Evolutionary conservation across 2,113 vertebrate species (phyloP).

Genomic region (Ploceus nigricollis): DNA sequence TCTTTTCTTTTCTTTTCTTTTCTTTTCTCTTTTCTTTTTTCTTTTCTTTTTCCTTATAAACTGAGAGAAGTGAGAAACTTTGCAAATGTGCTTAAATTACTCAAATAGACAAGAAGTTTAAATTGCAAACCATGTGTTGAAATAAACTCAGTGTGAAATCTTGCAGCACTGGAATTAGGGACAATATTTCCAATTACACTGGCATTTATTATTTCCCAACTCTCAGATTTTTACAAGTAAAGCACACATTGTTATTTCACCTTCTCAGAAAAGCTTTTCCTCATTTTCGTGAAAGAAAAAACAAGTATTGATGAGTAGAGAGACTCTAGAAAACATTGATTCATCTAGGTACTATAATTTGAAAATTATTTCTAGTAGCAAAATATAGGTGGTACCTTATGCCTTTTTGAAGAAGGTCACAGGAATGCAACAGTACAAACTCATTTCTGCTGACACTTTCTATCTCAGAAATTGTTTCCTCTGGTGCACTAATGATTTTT

Average conservation of each 20-base stretch:
- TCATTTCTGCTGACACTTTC: slow-evolving; percentile 18
- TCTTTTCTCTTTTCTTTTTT: too few species aligned
- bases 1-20: not conserved
- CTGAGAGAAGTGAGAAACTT: not conserved
- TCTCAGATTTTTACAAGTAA: not conserved
- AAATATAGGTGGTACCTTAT: not conserved
- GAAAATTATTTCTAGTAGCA: not conserved
- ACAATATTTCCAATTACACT: not conserved
- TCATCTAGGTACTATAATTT: not conserved
- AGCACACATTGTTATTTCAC: not conserved
- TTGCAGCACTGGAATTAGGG: not conserved
- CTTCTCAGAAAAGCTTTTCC: not conserved
- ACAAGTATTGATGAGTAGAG: not conserved
- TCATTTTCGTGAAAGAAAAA: not conserved
- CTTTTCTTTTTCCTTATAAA: not conserved
- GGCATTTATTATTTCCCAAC: not conserved
- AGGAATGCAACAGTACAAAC: not conserved
- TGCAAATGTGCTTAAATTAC: not conserved
- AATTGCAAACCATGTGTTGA: not conserved
- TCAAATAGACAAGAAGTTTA: not conserved
- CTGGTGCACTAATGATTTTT: not conserved
- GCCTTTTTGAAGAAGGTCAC: not conserved
- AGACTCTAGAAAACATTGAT: not conserved
- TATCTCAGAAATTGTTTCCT: slow-evolving; percentile 13
- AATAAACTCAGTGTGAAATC: not conserved